These are phyloP conservation scores for Acanthosepion lycidas DNA, from an alignment of 2,888 invertebrate species.

Conservation along the genomic window DNA sequence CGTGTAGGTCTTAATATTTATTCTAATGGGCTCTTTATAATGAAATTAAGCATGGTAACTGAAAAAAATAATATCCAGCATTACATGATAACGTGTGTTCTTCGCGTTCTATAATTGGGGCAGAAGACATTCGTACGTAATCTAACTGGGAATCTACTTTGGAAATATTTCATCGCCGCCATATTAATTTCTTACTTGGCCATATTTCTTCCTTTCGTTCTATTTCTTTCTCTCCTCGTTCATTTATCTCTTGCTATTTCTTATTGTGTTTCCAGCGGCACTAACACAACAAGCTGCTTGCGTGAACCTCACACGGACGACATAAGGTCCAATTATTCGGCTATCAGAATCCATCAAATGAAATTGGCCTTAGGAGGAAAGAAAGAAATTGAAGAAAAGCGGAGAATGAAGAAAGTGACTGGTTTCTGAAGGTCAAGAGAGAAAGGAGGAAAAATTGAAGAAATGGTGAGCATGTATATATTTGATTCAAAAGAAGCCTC, in stretches of 20 bases:
- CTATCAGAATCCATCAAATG: constrained; percentile 33
- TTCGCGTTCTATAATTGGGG: neutral
- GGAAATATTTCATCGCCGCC: neutral
- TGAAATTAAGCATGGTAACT: neutral
- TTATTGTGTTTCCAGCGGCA: neutral
- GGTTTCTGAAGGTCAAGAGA: neutral
- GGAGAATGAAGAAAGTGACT: neutral
- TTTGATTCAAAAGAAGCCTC: neutral
- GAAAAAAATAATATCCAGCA: neutral
- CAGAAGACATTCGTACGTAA: neutral
- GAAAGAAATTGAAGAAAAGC: neutral
- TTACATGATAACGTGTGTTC: neutral
- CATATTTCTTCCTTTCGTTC: neutral
- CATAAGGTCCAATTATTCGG: constrained; percentile 1
- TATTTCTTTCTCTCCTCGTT: neutral
- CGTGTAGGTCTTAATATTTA: neutral
- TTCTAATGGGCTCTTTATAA: neutral
- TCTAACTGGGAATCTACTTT: neutral
- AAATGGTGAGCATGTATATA: neutral
- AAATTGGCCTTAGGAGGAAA: neutral
- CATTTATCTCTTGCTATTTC: neutral
- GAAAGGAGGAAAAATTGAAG: neutral
- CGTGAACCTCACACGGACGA: neutral
- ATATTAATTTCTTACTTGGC: neutral
- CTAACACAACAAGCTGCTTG: constrained; percentile 21